Conservation (phyloP, 2,113 vertebrate species). For the Tragulus kanchil region DNA sequence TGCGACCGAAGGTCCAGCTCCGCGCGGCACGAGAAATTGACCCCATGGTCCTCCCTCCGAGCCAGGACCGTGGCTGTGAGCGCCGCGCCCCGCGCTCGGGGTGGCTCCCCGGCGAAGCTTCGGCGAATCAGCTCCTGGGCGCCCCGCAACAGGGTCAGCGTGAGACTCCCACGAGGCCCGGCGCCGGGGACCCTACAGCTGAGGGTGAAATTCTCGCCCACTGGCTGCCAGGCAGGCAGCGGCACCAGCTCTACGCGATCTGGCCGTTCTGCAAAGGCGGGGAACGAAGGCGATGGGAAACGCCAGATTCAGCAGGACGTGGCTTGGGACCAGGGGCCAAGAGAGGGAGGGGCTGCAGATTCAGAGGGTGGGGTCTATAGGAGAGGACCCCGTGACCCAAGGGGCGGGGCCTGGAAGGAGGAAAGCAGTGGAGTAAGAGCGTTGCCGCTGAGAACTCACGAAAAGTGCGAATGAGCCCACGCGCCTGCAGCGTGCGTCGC, state of each 20-base stretch:
- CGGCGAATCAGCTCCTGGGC: constrained; percentile 72
- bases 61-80: constrained; percentile 74
- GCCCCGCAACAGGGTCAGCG: constrained; percentile 72
- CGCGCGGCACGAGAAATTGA: constrained; percentile 74
- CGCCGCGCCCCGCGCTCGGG: constrained; percentile 76
- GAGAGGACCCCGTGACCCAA: background rate
- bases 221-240: constrained; percentile 78
- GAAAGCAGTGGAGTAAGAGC: background rate
- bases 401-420: background rate
- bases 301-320: background rate
- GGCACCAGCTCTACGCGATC: constrained; percentile 79
- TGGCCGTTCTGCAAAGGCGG: constrained; percentile 71
- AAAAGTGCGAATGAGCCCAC: constrained; percentile 81
- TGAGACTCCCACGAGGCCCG: constrained; percentile 80
- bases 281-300: background rate
- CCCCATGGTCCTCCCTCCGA: constrained; percentile 77
- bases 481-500: constrained; percentile 72
- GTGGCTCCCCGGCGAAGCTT: constrained; percentile 75
- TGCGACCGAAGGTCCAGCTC: constrained; percentile 77
- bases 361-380: background rate
- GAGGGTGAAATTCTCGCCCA: constrained; percentile 81
- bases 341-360: background rate
- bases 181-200: constrained; percentile 81
- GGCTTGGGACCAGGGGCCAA: background rate
- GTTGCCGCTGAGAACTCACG: constrained; percentile 76